Conservation (phyloP, 1,140 invertebrate genomes). For the Hermatobates lingyangjiaoensis region DNA sequence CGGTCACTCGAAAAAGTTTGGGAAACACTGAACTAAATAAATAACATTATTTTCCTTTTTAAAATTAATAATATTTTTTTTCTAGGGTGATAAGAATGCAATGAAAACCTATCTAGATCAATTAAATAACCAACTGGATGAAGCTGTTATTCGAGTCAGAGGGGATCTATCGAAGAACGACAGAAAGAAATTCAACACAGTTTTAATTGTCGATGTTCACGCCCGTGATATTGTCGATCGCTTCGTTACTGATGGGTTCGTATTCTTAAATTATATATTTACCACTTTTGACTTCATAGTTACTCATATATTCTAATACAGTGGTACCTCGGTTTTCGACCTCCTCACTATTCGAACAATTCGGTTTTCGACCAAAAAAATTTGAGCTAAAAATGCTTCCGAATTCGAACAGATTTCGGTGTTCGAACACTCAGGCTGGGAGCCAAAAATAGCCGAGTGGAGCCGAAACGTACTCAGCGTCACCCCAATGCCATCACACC, state of each 20-base stretch:
- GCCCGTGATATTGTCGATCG: constrained; percentile 70
- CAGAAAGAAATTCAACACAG: constrained; percentile 66
- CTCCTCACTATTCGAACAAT: no score
- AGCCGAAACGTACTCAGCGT: no score
- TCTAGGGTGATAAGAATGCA: constrained; percentile 51
- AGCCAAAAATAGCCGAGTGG: no score
- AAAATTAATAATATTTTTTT: constrained; percentile 15
- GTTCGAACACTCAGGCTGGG: no score
- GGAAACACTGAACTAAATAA: background rate
- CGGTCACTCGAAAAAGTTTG: no score
- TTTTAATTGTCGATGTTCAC: constrained; percentile 78
- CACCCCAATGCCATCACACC: no score
- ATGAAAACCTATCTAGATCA: constrained; percentile 76
- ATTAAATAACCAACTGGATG: constrained; percentile 64
- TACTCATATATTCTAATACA: background rate
- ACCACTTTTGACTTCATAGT: background rate
- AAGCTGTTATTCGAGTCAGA: constrained; percentile 53
- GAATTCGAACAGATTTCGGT: no score
- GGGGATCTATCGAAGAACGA: constrained; percentile 56
- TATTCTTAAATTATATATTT: background rate
- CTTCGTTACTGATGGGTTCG: constrained; percentile 54
- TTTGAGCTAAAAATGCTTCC: no score
- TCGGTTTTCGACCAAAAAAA: no score
- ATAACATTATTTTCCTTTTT: background rate
- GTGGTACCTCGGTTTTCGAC: no score